Conservation (phyloP, 2,888 invertebrate species). For the Hypolimnas misippus region DNA sequence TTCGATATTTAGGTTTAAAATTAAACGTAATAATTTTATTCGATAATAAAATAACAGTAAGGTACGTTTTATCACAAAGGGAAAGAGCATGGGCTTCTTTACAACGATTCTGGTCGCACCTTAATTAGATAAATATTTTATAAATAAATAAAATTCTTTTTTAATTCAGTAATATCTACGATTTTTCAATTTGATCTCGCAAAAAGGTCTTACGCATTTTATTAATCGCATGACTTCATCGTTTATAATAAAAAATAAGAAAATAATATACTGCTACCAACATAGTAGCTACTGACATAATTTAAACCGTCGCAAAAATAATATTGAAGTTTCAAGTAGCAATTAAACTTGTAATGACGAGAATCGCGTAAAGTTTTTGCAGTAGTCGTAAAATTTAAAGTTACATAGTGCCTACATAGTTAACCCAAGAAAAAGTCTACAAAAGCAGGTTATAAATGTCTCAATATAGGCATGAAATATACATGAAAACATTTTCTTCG, state of each 20-base stretch:
- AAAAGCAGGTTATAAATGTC: constrained; percentile 64
- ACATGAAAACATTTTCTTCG: background rate
- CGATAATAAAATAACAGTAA: background rate
- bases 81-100: too few species aligned
- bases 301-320: constrained; percentile 42
- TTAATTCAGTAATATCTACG: too few species aligned
- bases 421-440: constrained; percentile 68
- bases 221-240: background rate
- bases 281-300: constrained; percentile 32
- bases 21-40: background rate
- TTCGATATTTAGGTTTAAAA: background rate
- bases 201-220: too few species aligned
- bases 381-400: constrained; percentile 52
- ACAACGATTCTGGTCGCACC: too few species aligned
- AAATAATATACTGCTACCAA: constrained; percentile 13
- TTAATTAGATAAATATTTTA: too few species aligned
- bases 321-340: constrained; percentile 50
- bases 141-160: too few species aligned
- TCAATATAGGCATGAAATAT: constrained; percentile 47
- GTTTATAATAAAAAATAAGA: background rate
- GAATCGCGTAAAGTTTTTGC: constrained; percentile 19
- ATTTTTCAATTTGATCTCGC: too few species aligned
- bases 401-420: constrained; percentile 77
- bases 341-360: constrained; percentile 48
- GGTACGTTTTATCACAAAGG: too few species aligned